phyloP scores from a whole-genome alignment of 1,140 invertebrate species.

The Charaxes varanes region DNA sequence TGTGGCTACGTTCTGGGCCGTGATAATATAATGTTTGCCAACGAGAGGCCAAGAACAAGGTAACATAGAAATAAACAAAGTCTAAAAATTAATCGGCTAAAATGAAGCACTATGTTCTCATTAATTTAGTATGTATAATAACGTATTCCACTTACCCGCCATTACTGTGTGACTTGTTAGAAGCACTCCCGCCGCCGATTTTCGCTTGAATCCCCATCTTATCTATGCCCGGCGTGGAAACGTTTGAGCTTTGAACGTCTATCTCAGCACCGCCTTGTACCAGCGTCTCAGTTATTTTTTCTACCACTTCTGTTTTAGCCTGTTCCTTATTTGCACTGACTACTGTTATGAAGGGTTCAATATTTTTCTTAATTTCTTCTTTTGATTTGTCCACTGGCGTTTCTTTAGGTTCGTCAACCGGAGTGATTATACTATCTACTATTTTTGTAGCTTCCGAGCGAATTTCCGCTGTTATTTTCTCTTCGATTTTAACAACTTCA shows the following conservation, averaged over 20 bases:
- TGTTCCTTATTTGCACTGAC: constrained; percentile 58
- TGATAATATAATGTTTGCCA: too few relatives aligned
- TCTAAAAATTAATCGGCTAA: too few relatives aligned
- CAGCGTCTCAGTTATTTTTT: constrained; percentile 56
- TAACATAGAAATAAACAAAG: too few relatives aligned
- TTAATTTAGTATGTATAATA: too few relatives aligned
- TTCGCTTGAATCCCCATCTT: constrained; percentile 40
- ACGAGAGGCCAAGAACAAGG: too few relatives aligned
- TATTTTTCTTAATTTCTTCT: constrained; percentile 46
- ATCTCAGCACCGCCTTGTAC: constrained; percentile 66
- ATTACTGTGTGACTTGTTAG: constrained; percentile 61
- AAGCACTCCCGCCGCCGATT: constrained; percentile 43
- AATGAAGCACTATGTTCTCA: too few relatives aligned
- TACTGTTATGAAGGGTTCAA: constrained; percentile 61
- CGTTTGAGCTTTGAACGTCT: constrained; percentile 68
- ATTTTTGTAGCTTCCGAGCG: constrained; percentile 53
- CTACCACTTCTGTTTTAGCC: constrained; percentile 30
- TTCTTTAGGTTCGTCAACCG: constrained; percentile 52
- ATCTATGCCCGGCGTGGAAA: constrained; percentile 49
- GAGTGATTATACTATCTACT: constrained; percentile 56
- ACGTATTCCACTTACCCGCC: constrained; percentile 61
- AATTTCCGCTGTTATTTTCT: constrained; percentile 44
- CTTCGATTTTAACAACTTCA: constrained; percentile 38
- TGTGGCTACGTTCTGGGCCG: too few relatives aligned
- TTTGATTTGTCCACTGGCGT: constrained; percentile 30